These are phyloP conservation scores for Lordiphosa clarofinis DNA, from an alignment of 1,140 invertebrate genomes.

Conservation along the genomic window DNA sequence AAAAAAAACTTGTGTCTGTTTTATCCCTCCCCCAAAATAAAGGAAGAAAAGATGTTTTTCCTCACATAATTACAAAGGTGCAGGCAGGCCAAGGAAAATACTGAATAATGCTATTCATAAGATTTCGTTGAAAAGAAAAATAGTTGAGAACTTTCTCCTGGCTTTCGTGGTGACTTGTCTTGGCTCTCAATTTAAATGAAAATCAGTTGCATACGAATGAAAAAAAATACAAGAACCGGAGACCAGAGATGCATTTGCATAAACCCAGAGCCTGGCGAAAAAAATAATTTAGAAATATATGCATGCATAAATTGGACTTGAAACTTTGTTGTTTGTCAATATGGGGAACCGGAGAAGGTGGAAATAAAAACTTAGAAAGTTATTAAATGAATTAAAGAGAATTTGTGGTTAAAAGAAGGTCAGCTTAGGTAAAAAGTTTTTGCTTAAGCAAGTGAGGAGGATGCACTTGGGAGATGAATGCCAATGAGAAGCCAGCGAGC, in stretches of 20 bases:
- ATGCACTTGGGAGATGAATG: background rate
- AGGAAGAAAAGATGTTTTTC: conserved; percentile 26
- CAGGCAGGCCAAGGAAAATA: conserved; percentile 26
- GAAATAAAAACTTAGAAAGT: conserved; percentile 21
- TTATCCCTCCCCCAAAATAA: too few species aligned
- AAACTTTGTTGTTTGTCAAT: conserved; percentile 41
- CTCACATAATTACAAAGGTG: conserved; percentile 26
- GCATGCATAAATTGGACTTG: conserved; percentile 44
- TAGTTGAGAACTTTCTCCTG: conserved; percentile 38
- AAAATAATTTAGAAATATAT: conserved; percentile 18
- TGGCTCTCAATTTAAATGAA: conserved; percentile 49
- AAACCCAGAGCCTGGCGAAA: conserved; percentile 23
- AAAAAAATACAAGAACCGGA: conserved; percentile 23
- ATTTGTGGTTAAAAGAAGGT: conserved; percentile 13
- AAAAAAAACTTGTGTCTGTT: conserved; percentile 9
- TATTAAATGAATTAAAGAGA: conserved; percentile 35
- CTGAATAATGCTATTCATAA: conserved; percentile 51
- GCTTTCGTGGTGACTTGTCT: conserved; percentile 18
- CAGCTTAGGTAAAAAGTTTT: conserved; percentile 8
- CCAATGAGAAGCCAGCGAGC: too few species aligned
- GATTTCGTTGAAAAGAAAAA: conserved; percentile 35
- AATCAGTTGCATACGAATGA: conserved; percentile 44
- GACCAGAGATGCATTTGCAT: conserved; percentile 37
- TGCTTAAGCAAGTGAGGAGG: background rate
- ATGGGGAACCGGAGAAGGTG: conserved; percentile 9